Base-by-base conservation (phyloP, 2,888 invertebrate species). In the Watsonalla binaria region DNA sequence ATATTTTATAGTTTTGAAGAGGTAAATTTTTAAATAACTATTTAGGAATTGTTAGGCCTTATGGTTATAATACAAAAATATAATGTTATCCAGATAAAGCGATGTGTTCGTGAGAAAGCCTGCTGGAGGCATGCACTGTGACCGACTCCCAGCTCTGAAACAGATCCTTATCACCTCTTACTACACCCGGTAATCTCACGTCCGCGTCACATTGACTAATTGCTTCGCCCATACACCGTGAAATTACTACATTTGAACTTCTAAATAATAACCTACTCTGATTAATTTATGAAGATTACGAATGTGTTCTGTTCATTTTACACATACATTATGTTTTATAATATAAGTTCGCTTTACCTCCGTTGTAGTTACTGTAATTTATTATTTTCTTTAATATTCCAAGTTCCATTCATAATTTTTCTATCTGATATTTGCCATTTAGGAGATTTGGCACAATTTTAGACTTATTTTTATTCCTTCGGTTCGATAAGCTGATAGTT, bases 161-260 rank as follows among this genome's bases (percentile, higher is more conserved):
- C 51, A 66, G 83, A 84, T 84, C 57, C 80, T 59, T 67, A 72
- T 74, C 76, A 71, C 70, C 67, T 59, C 62, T 67, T 64, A 63
- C 72, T 71, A 75, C 24, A 24, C 24, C 24, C 24, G 24, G 24
- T 24, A 24, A 84, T 82, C 84, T 86, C 84, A 84, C 85, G 80
- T 83, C 74, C 71, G 64, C 49, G 39, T 49, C 49, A 49, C 49
- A 70, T 67, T 76, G 76, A 81, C 84, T 88, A 87, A 87, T 88
- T 86, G 81, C 81, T 66, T 63, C 72, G 79, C 69, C 72, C 82
- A 79, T 70, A 72, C 68, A 70, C 84, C 86, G 72, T 85, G 81
- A 86, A 87, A 88, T 86, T 82, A 86, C 80, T 74, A 75, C 74
- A 75, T 80, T 79, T 80, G 80, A 78, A 79, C 72, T 74, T 72